These are phyloP conservation scores for Galemys pyrenaicus DNA, from an alignment of 2,113 vertebrate genomes.

Conservation along the genomic window DNA sequence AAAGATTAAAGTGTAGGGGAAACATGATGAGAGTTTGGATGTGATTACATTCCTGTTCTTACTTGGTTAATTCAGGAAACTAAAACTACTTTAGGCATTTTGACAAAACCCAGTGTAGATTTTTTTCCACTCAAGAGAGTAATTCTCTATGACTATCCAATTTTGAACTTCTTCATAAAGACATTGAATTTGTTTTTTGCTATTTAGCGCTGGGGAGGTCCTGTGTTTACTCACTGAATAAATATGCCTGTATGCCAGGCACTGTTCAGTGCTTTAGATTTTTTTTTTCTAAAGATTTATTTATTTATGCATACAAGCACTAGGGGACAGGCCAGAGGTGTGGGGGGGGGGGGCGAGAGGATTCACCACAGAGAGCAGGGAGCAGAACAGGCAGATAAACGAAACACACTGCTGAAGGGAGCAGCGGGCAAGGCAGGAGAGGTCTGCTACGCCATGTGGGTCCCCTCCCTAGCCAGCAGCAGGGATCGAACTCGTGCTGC, in stretches of 20 bases:
- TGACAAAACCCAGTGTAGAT: constrained; percentile 37
- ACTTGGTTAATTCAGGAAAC: constrained; percentile 52
- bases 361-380: too few species aligned
- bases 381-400: too few species aligned
- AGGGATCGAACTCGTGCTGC: too few species aligned
- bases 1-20: constrained; percentile 6
- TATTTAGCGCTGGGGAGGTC: not conserved
- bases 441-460: too few species aligned
- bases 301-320: too few species aligned
- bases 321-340: too few species aligned
- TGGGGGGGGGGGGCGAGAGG: too few species aligned
- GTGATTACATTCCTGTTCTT: constrained; percentile 47
- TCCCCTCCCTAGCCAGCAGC: too few species aligned
- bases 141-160: constrained; percentile 58
- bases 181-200: constrained; percentile 32
- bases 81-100: constrained; percentile 53
- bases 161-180: constrained; percentile 53
- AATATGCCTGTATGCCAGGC: constrained; percentile 13
- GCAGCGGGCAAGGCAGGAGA: too few species aligned
- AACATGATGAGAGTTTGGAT: constrained; percentile 16
- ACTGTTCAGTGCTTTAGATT: constrained; percentile 28
- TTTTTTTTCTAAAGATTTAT: too few species aligned
- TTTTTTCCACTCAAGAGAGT: constrained; percentile 38
- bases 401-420: too few species aligned
- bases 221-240: constrained; percentile 49